Evolutionary conservation across 1,140 invertebrate species (phyloP).

Genomic region (Dendroctonus valens): DNA sequence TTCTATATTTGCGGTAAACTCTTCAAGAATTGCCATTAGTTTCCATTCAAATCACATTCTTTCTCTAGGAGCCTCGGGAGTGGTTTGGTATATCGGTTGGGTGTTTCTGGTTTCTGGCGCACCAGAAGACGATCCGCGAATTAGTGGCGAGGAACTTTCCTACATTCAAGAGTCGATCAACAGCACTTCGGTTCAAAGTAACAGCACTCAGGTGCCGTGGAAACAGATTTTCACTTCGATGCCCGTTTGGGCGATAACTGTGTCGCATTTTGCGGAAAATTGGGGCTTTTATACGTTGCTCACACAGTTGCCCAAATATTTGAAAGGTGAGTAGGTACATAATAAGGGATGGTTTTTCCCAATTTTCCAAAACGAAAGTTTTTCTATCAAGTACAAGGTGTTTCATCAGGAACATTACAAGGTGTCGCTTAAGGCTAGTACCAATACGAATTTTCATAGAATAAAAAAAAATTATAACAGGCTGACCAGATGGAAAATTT

Average conservation of each 20-base stretch:
- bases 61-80: constrained; percentile 59
- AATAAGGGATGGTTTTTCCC: no score
- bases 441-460: no score
- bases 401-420: no score
- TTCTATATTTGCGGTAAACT: constrained; percentile 83
- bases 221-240: constrained; percentile 73
- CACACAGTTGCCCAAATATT: constrained; percentile 86
- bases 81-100: constrained; percentile 73
- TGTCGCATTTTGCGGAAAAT: constrained; percentile 91
- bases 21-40: background rate
- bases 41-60: constrained; percentile 2
- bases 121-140: constrained; percentile 73
- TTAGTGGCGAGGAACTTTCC: constrained; percentile 70
- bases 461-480: no score
- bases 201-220: constrained; percentile 66
- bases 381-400: no score
- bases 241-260: constrained; percentile 87
- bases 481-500: no score
- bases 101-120: constrained; percentile 69
- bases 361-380: no score
- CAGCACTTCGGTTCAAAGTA: background rate
- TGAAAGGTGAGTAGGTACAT: constrained; percentile 67
- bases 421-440: no score
- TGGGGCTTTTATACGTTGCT: constrained; percentile 95
- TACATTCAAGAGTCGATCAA: constrained; percentile 65